Evolutionary conservation across 2,797 vertebrate species (phyloP).

Genomic region (Pempheris klunzingeri): DNA sequence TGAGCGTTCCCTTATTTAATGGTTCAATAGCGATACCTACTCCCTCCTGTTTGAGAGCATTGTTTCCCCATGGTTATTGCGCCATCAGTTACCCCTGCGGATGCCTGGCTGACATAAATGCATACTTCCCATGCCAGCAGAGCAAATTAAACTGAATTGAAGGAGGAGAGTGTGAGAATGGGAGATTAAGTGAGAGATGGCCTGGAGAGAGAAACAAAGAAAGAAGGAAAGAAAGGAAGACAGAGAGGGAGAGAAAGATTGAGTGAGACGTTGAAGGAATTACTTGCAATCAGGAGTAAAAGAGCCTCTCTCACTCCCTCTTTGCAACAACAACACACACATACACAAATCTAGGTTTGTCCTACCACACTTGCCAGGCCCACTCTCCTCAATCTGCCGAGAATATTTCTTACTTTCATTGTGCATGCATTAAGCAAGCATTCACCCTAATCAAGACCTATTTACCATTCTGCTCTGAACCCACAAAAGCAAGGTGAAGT

Average conservation of each 20-base stretch:
- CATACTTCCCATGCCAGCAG: conserved; percentile 73
- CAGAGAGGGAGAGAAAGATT: conserved; percentile 33
- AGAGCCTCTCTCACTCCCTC: conserved; percentile 37
- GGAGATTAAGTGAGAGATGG: conserved; percentile 68
- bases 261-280: conserved; percentile 48
- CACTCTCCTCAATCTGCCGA: conserved; percentile 20
- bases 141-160: conserved; percentile 77
- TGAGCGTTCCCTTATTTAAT: conserved; percentile 78
- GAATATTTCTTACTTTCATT: conserved; percentile 3
- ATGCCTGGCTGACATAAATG: conserved; percentile 77
- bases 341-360: conserved; percentile 14
- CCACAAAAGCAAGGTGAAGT: neutral
- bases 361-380: conserved; percentile 19
- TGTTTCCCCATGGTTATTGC: conserved; percentile 81
- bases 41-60: conserved; percentile 75
- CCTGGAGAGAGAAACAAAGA: conserved; percentile 36
- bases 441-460: neutral
- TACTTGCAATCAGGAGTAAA: conserved; percentile 56
- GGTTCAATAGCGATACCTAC: conserved; percentile 76
- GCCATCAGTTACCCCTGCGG: conserved; percentile 74
- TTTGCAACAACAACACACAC: conserved; percentile 21
- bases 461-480: neutral
- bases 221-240: neutral
- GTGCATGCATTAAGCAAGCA: neutral
- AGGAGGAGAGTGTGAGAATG: conserved; percentile 60